Evolutionary conservation across 2,797 vertebrate species (phyloP), one percentile per base, ranked within the genome.

Genomic region (Parambassis ranga): DNA sequence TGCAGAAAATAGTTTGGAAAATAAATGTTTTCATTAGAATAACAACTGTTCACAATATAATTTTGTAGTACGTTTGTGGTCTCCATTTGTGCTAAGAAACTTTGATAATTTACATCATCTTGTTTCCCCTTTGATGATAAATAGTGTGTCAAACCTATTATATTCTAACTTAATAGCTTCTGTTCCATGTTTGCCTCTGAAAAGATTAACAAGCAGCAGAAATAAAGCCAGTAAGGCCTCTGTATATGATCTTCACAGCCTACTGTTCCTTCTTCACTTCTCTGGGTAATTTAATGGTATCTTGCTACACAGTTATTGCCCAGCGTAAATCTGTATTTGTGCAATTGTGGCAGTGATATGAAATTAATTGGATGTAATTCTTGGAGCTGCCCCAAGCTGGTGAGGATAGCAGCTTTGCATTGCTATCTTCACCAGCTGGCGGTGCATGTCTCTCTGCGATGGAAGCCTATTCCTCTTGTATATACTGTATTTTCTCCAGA

Each of bases 1-100:
- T 9, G 35, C 53, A 58, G 31, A 75, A 75, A 77, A 71, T 39
- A 33, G 28, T 51, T 58, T 0, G 4, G 48, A 46, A 76, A 77
- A 71, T 48, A 18, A 5, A 58, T 5, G 26, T 53, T 71, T 48
- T 51, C 7, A 4, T 36, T 14, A 18, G 48, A 46, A 55, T n/a
- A 43, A 50, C 24, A 42, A 24, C 16, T 31, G 14, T 44, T 42
- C 7, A 6, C 41, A 13, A 23, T 44, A 15, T 52, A 59, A 28
- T 68, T 74, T 19, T 19, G 5, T 22, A 49, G 61, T 8, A 14
- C n/a, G 3, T 14, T 28, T 13, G 13, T n/a, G 23, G 4, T 39
- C 38, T 2, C 9, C 15, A 44, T 57, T 23, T n/a, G 13, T 41
- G 7, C n/a, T 69, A 16, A 24, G 36, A 64, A 65, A 58, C 6